Evolutionary conservation across 2,888 invertebrate genomes (phyloP), one percentile per base, ranked within the genome.

Genomic region (Frankliniella fusca): DNA sequence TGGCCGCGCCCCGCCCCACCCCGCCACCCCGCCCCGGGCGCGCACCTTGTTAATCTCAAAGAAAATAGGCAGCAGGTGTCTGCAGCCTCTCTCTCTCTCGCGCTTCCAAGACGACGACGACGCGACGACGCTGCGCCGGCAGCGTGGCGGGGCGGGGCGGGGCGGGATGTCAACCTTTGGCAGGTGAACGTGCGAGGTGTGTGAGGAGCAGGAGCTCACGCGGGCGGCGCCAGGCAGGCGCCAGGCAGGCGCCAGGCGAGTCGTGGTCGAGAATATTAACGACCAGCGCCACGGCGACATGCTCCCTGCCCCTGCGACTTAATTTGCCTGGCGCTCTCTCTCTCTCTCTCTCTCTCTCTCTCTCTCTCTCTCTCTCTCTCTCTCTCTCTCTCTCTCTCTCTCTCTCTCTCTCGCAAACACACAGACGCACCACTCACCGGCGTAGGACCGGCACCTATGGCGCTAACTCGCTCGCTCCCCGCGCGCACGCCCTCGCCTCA

Each of bases 41-140:
- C 54, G 18, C 15, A 9, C 20, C 70, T 76, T 12, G 70, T 76
- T 76, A 76, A 76, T 76, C 70, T 76, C 70, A 76, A 76, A 76
- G 70, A 70, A 70, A 70, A 70, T 70, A 70, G 27, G 27, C 70
- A 76, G 70, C 70, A 27, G 61, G 61, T 61, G 61, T 61, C 38
- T 38, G 38, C 38, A 38, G 38, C 38, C 38, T 38, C 38, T 38
- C 38, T 2, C 38, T n/a, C n/a, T n/a, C n/a, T n/a, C 54, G 54
- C 54, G 54, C 20, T 54, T 12, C 20, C 15, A 54, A 54, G 54
- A 54, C 54, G n/a, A n/a, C n/a, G n/a, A 38, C 38, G 38, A 38
- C 38, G 38, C 38, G 38, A 5, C 38, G 38, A 5, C 38, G 38
- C 38, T 38, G 38, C 38, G 38, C 38, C 38, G n/a, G n/a, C n/a